Percentiles rank a stretch among this genome's conserved stretches.
phyloP scores from a whole-genome alignment of 2,797 vertebrate genomes.

The Remorina albescens region DNA sequence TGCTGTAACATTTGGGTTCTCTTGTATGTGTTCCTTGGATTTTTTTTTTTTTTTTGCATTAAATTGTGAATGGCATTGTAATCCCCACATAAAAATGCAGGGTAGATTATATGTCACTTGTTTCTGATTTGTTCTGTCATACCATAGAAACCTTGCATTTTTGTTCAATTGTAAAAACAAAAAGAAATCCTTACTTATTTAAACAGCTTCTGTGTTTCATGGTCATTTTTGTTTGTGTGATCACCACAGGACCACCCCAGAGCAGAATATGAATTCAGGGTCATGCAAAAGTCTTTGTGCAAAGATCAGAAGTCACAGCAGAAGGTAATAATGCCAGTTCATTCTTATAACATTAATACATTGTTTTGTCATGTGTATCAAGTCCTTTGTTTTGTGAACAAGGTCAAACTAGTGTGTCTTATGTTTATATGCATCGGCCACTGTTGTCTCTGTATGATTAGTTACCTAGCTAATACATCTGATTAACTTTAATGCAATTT shows the following conservation, averaged over 20 bases:
- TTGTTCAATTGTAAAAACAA: too few relatives aligned
- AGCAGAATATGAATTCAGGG: constrained; percentile 95
- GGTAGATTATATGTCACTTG: too few relatives aligned
- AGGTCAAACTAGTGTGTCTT: background rate
- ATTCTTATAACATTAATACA: background rate
- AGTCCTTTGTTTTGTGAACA: background rate
- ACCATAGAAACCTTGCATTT: too few relatives aligned
- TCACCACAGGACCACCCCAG: constrained; percentile 92
- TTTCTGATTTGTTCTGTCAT: too few relatives aligned
- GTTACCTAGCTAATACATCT: background rate
- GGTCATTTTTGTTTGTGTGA: constrained; percentile 23
- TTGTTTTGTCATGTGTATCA: background rate
- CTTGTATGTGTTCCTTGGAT: too few relatives aligned
- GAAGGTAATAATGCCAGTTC: constrained; percentile 85
- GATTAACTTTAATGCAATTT: background rate
- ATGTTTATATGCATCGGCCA: background rate
- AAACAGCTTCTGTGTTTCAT: background rate
- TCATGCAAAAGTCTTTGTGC: constrained; percentile 92
- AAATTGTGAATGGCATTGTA: too few relatives aligned
- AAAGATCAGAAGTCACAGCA: constrained; percentile 88
- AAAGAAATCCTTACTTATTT: background rate
- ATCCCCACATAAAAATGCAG: too few relatives aligned
- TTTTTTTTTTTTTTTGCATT: too few relatives aligned
- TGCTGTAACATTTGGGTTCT: too few relatives aligned
- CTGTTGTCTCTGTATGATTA: too few relatives aligned